Evolutionary conservation across 2,797 vertebrate species (phyloP).

Genomic region (Dallia pectoralis): DNA sequence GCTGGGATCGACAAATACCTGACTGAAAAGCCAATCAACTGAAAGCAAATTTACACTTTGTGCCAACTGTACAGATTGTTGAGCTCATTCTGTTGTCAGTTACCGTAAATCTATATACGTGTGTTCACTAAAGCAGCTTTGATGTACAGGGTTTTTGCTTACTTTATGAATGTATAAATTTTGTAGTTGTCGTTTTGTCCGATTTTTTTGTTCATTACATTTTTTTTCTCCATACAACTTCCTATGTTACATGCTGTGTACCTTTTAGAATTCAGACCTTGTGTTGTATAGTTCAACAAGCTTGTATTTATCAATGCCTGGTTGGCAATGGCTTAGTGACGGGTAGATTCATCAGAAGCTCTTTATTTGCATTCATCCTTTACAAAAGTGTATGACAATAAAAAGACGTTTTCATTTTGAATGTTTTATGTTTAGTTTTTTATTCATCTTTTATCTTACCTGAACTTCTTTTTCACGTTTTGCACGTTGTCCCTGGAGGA

Average conservation of each 20-base stretch:
- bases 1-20: constrained; percentile 51
- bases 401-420: constrained; percentile 79
- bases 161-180: constrained; percentile 66
- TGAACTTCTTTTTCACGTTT: constrained; percentile 65
- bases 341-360: constrained; percentile 73
- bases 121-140: constrained; percentile 33
- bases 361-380: constrained; percentile 82
- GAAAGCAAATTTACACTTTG: constrained; percentile 63
- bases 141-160: constrained; percentile 40
- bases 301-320: constrained; percentile 81
- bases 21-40: constrained; percentile 57
- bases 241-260: constrained; percentile 46
- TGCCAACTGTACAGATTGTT: constrained; percentile 75
- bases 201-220: constrained; percentile 49
- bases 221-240: constrained; percentile 54
- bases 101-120: constrained; percentile 70
- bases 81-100: constrained; percentile 66
- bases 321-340: constrained; percentile 78
- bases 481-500: too few species aligned
- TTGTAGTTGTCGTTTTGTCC: constrained; percentile 67
- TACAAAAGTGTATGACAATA: constrained; percentile 80
- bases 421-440: constrained; percentile 66
- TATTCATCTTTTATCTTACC: constrained; percentile 62
- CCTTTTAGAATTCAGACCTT: constrained; percentile 62
- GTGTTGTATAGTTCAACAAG: constrained; percentile 74